phyloP scores from a whole-genome alignment of 1,140 invertebrate genomes.

The Pseudomyrmex pallidus region DNA sequence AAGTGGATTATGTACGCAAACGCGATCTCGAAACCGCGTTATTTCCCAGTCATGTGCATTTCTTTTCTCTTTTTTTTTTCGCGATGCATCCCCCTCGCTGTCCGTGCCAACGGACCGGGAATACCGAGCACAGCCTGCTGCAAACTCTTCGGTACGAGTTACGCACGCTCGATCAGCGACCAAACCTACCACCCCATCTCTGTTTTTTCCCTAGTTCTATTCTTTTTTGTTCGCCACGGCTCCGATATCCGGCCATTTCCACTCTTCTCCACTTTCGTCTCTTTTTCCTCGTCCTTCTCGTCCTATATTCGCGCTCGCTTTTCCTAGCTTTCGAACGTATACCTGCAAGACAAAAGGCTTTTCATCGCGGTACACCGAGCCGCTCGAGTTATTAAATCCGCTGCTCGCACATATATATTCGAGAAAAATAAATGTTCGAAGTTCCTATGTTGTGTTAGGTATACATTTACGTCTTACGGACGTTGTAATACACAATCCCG shows the following conservation, averaged over 20 bases:
- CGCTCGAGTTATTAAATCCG: slow-evolving; percentile 53
- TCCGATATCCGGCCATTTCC: slow-evolving; percentile 29
- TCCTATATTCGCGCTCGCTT: neutral
- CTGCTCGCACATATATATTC: slow-evolving; percentile 11
- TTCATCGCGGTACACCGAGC: slow-evolving; percentile 40
- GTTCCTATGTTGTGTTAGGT: neutral
- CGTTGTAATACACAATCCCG: neutral
- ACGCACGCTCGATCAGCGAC: slow-evolving; percentile 68
- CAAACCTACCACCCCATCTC: slow-evolving; percentile 20
- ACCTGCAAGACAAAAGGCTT: slow-evolving; percentile 47
- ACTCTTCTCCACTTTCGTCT: neutral
- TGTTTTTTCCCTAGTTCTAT: slow-evolving; percentile 44
- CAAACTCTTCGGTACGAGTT: slow-evolving; percentile 65
- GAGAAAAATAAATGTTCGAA: slow-evolving; percentile 41
- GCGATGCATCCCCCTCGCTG: slow-evolving; percentile 28
- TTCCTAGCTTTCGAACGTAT: slow-evolving; percentile 50
- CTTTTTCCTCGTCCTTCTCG: no score
- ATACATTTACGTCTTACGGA: slow-evolving; percentile 49
- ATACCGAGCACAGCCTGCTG: slow-evolving; percentile 7
- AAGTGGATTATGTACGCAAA: slow-evolving; percentile 81
- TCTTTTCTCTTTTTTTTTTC: slow-evolving; percentile 62
- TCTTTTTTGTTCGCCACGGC: slow-evolving; percentile 24
- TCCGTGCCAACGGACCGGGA: slow-evolving; percentile 17
- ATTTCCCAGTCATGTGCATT: slow-evolving; percentile 78
- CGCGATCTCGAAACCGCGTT: slow-evolving; percentile 78